Evolutionary conservation across 2,113 vertebrate species (phyloP).

Genomic region (Phrynocephalus versicolor): DNA sequence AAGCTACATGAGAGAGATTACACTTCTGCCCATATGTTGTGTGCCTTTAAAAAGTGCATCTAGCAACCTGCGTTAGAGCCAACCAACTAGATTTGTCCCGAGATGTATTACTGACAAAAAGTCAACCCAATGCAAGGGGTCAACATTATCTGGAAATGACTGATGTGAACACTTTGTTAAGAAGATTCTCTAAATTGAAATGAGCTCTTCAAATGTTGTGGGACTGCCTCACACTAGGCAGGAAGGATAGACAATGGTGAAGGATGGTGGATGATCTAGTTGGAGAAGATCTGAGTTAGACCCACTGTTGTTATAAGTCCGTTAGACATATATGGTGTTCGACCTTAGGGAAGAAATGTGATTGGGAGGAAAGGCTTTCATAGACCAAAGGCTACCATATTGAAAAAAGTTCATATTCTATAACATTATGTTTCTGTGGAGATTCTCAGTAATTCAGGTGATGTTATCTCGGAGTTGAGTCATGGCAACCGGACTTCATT

Average conservation of each 20-base stretch:
- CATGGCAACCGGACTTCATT: too few relatives aligned
- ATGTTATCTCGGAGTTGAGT: too few relatives aligned
- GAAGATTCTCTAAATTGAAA: background rate
- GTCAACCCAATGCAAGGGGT: background rate
- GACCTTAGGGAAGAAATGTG: background rate
- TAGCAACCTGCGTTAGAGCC: background rate
- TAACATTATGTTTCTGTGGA: background rate
- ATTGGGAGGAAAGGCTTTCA: background rate
- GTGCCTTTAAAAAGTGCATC: background rate
- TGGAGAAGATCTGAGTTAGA: too few relatives aligned
- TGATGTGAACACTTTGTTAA: background rate
- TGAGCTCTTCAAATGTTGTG: background rate
- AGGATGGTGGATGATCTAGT: background rate
- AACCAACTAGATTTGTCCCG: background rate
- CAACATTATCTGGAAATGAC: background rate
- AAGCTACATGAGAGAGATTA: background rate
- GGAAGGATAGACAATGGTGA: background rate
- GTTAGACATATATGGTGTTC: background rate
- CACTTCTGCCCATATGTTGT: background rate
- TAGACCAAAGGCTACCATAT: background rate
- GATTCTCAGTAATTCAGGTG: too few relatives aligned
- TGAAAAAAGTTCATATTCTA: background rate
- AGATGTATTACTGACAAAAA: background rate
- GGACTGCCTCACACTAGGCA: background rate
- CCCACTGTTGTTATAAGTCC: too few relatives aligned